Evolutionary conservation across 2,888 invertebrate genomes (phyloP), one percentile per base, ranked within the genome.

Genomic region (Ectobius pallidus): DNA sequence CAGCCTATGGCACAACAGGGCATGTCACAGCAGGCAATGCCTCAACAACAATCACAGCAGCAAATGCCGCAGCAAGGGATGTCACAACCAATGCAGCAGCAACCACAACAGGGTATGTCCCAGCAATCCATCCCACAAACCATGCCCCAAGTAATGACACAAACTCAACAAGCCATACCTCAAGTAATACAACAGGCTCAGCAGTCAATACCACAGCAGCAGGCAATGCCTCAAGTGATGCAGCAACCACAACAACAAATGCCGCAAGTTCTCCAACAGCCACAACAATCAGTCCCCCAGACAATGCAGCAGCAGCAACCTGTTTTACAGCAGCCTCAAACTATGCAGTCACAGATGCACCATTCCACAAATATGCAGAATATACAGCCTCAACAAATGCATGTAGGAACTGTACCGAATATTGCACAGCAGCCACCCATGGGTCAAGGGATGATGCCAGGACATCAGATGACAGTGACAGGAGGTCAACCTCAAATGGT

Each of bases 241-340:
- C 73, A 70, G 34, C 75, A 75, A 67, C 52, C 67, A 6, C 75
- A 74, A 69, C 74, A 71, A 32, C 70, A 73, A 49, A 71, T 69
- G n/a, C 75, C 71, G 55, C 74, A 70, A 22, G 62, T 70, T 34
- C 75, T 72, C 62, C 74, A 74, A 14, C 75, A 74, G 52, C 73
- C 72, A 52, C 77, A 75, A 44, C 73, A 34, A 71, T 76, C 76
- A 25, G 76, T 76, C 61, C 73, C 75, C 71, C 70, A 55, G 14
- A 18, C 44, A 22, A 49, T 32, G 22, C 68, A 71, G 44, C 74
- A 58, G 11, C 74, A 58, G 16, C 74, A 74, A 63, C 52, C 46
- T 11, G 22, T 73, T 49, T 58, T 39, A 34, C 69, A 70, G 22
- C 76, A 73, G 55, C 77, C 75, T 49, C 78, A 76, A 70, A 67